Percentiles rank a stretch among this genome's conserved stretches.
Evolutionary conservation across 2,113 vertebrate genomes (phyloP).

Genomic region (Noturus placidus): DNA sequence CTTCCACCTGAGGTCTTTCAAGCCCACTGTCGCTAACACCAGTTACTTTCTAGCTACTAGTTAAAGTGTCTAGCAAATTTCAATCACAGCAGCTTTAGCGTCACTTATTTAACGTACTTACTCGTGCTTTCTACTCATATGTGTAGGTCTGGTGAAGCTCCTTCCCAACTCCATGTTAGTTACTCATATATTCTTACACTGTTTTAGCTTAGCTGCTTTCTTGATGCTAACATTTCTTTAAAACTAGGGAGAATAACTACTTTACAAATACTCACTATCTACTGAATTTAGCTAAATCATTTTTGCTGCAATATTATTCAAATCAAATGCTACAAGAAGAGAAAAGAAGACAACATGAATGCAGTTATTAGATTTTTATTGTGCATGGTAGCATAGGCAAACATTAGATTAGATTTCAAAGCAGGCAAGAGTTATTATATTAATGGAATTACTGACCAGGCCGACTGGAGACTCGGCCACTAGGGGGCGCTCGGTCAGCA

Average conservation of each 20-base stretch:
- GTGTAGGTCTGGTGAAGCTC: background rate
- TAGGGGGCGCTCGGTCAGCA: background rate
- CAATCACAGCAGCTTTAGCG: background rate
- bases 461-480: background rate
- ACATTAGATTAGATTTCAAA: too few relatives aligned
- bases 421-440: too few relatives aligned
- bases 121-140: background rate
- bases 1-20: too few relatives aligned
- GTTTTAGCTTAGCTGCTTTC: background rate
- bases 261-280: background rate
- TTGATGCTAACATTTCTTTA: background rate
- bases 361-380: too few relatives aligned
- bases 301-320: too few relatives aligned
- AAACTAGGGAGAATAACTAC: background rate
- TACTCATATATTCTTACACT: background rate
- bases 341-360: too few relatives aligned
- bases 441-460: too few relatives aligned
- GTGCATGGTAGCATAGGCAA: too few relatives aligned
- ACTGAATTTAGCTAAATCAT: background rate
- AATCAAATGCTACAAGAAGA: too few relatives aligned
- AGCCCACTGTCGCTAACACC: too few relatives aligned
- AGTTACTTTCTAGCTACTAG: background rate
- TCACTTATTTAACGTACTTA: background rate
- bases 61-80: background rate
- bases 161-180: background rate